Evolutionary conservation across 1,140 invertebrate genomes (phyloP).

Genomic region (Ceratina calcarata): DNA sequence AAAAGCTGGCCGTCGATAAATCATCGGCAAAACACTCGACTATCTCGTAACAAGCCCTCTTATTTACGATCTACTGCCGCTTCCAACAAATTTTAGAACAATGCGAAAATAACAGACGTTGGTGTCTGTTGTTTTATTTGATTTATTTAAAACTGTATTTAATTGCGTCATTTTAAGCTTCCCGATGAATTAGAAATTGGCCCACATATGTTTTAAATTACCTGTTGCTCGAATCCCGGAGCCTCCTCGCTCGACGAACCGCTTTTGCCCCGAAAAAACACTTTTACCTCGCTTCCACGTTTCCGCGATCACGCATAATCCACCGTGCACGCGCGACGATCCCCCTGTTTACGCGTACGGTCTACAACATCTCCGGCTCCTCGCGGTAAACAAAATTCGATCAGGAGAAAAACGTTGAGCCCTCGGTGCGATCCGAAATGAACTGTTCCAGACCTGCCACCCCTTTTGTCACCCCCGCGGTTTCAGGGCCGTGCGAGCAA

Average conservation of each 20-base stretch:
- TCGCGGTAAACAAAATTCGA: not conserved
- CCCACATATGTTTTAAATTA: conserved; percentile 61
- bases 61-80: no score
- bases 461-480: not conserved
- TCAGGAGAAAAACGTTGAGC: not conserved
- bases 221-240: conserved; percentile 79
- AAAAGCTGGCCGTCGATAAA: conserved; percentile 32
- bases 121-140: no score
- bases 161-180: no score
- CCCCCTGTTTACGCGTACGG: no score
- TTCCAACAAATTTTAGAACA: no score
- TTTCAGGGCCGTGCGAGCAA: not conserved
- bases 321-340: not conserved
- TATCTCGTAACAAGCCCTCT: conserved; percentile 20
- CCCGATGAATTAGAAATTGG: no score
- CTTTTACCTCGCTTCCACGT: conserved; percentile 74
- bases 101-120: no score
- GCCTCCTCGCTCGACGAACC: conserved; percentile 77
- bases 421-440: not conserved
- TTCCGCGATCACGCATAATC: conserved; percentile 60
- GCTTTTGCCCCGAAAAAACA: conserved; percentile 77
- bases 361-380: not conserved
- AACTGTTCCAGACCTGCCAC: conserved; percentile 29
- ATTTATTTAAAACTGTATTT: no score
- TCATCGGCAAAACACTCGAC: conserved; percentile 25